Percentiles rank a stretch among this genome's conserved stretches.
Conservation (phyloP, 2,113 vertebrate genomes). For the Anas platyrhynchos region DNA sequence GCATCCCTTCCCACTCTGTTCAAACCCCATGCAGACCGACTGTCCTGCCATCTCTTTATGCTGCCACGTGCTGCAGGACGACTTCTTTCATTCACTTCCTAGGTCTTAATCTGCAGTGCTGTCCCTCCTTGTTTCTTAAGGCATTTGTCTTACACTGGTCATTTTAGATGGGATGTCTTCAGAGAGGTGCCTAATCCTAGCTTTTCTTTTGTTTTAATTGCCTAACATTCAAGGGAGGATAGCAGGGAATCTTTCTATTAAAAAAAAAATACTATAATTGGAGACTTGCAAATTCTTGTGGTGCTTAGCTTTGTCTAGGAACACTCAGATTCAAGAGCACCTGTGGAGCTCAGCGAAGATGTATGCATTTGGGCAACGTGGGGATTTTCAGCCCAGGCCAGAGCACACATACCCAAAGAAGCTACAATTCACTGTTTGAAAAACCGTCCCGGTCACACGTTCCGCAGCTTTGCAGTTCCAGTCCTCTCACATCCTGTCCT, state of each 20-base stretch:
- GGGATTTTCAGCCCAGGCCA: accelerated
- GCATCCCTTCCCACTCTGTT: neutral
- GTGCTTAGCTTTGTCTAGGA: neutral
- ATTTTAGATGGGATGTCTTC: neutral
- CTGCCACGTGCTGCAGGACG: neutral
- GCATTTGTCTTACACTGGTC: neutral
- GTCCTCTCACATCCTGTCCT: conserved; percentile 45
- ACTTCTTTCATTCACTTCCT: neutral
- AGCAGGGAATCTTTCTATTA: neutral
- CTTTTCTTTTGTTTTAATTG: neutral
- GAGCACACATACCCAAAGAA: neutral
- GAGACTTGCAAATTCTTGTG: neutral
- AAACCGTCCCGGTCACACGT: neutral
- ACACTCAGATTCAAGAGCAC: neutral
- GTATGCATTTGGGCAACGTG: neutral
- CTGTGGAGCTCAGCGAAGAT: neutral
- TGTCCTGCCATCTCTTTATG: neutral
- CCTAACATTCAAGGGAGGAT: neutral
- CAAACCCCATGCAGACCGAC: neutral
- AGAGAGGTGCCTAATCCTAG: neutral
- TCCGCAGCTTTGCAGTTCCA: conserved; percentile 13
- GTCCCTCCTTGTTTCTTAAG: neutral
- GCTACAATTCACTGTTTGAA: neutral
- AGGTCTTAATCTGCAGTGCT: neutral
- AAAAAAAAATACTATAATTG: neutral